Conservation (phyloP, 2,888 invertebrate genomes). For the Gerris lacustris region DNA sequence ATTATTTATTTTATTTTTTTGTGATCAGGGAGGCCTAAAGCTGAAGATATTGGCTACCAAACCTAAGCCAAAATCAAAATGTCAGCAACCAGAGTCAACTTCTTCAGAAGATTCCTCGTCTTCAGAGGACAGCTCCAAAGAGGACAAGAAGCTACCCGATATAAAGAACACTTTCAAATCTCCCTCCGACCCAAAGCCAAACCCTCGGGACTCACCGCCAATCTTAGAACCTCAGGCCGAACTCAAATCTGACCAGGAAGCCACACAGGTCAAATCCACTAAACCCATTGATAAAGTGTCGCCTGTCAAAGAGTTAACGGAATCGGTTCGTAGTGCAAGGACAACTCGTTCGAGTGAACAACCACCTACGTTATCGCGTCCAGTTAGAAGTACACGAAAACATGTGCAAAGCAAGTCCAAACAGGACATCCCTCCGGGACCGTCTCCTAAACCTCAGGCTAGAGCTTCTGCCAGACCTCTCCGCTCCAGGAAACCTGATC, state of each 20-base stretch:
- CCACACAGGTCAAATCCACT: too few relatives aligned
- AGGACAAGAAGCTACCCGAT: constrained; percentile 33
- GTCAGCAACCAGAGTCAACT: constrained; percentile 24
- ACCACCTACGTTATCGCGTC: not conserved
- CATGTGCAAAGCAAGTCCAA: not conserved
- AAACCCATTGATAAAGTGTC: not conserved
- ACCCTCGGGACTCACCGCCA: not conserved
- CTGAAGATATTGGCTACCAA: constrained; percentile 40
- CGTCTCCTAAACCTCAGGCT: not conserved
- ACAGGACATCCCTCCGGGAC: not conserved
- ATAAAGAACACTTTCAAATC: not conserved
- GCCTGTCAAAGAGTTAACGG: not conserved
- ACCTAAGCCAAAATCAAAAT: constrained; percentile 23
- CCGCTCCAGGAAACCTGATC: not conserved
- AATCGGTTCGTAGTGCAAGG: not conserved
- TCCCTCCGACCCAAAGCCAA: not conserved
- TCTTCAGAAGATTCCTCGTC: constrained; percentile 25
- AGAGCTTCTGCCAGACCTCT: constrained; percentile 1
- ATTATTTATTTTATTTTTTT: constrained; percentile 8
- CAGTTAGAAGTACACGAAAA: not conserved
- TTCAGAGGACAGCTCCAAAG: constrained; percentile 36
- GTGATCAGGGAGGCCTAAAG: constrained; percentile 39
- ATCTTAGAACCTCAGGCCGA: not conserved
- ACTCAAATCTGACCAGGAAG: not conserved
- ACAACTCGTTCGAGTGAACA: not conserved